Conservation (phyloP, 2,113 vertebrate genomes). For the Campylomormyrus tamandua region DNA sequence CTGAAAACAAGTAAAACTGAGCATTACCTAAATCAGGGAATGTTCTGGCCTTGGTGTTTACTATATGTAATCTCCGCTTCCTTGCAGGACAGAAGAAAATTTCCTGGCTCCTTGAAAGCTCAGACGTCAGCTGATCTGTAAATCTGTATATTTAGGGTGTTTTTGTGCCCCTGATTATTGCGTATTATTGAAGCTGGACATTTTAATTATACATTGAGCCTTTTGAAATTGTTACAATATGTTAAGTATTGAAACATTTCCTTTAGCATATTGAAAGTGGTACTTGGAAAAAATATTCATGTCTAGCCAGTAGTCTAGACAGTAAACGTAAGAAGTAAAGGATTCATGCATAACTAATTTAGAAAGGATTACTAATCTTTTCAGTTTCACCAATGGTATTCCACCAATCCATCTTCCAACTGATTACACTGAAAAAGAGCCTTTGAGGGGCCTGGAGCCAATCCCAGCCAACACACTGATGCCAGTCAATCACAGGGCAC, state of each 20-base stretch:
- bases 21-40: background rate
- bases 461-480: background rate
- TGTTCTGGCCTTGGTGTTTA: background rate
- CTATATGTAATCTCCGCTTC: background rate
- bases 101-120: background rate
- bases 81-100: background rate
- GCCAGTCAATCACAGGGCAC: background rate
- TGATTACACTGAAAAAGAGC: background rate
- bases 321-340: conserved; percentile 38
- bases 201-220: background rate
- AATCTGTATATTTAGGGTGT: background rate
- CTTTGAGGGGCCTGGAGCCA: background rate
- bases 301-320: conserved; percentile 51
- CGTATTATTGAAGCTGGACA: background rate
- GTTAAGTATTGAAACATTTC: background rate
- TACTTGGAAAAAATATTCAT: conserved; percentile 7
- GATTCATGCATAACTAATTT: conserved; percentile 29
- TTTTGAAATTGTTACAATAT: background rate
- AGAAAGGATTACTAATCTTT: conserved; percentile 29
- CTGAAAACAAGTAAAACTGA: background rate
- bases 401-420: background rate
- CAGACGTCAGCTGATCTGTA: background rate
- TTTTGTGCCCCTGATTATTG: background rate
- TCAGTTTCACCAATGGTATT: conserved; percentile 31
- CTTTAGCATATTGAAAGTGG: background rate